phyloP scores from a whole-genome alignment of 2,797 vertebrate species.

The Numenius phaeopus region DNA sequence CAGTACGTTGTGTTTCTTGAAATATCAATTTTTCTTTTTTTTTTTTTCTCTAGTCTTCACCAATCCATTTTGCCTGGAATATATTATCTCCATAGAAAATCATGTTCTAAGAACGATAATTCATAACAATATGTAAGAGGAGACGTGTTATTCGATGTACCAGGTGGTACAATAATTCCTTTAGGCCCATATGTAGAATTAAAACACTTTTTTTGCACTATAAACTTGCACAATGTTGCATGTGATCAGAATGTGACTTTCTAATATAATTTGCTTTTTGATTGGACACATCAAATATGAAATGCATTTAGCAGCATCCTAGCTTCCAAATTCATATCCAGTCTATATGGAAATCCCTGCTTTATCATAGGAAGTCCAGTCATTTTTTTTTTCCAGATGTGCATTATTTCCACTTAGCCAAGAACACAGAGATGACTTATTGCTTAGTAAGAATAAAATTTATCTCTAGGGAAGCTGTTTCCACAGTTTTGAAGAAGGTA shows the following conservation, averaged over 20 bases:
- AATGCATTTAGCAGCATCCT: not conserved
- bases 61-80: not conserved
- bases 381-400: rapidly evolving
- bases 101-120: not conserved
- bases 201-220: not conserved
- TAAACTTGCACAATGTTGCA: rapidly evolving
- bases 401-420: not conserved
- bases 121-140: not conserved
- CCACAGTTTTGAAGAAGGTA: rapidly evolving
- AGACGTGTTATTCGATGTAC: rapidly evolving
- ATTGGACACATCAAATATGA: not conserved
- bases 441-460: not conserved
- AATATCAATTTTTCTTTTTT: not conserved
- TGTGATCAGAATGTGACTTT: not conserved
- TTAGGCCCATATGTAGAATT: not conserved
- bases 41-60: not conserved
- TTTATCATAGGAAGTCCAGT: not conserved
- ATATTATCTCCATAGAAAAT: not conserved
- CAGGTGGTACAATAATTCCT: not conserved
- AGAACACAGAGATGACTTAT: too few relatives aligned
- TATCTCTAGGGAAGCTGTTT: not conserved
- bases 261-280: not conserved
- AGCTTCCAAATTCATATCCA: not conserved
- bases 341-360: not conserved
- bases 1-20: not conserved